phyloP scores from a whole-genome alignment of 2,888 invertebrate genomes.

The Resseliella maxima region DNA sequence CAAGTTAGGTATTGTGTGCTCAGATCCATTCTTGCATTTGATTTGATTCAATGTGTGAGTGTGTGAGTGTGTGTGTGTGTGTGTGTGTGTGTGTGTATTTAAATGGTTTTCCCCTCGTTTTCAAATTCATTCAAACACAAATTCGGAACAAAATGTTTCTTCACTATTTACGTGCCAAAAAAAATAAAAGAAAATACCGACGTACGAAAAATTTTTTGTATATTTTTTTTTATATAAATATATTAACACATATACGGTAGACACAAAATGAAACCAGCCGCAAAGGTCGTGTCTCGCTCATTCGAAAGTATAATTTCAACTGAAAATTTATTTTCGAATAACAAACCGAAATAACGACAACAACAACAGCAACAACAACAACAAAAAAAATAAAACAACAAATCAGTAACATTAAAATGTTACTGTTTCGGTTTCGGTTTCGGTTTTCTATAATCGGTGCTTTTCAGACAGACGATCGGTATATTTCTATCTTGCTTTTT shows the following conservation, averaged over 20 bases:
- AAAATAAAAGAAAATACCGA: too few relatives aligned
- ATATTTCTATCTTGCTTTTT: neutral
- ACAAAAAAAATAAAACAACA: neutral
- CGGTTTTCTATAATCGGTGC: conserved; percentile 12
- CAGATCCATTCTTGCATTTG: neutral
- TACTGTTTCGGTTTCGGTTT: too few relatives aligned
- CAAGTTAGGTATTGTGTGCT: neutral
- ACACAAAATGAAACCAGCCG: neutral
- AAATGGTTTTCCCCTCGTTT: neutral
- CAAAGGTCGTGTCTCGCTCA: conserved; percentile 5
- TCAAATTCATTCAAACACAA: neutral
- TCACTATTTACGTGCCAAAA: neutral
- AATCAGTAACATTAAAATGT: conserved; percentile 39
- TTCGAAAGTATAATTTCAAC: conserved; percentile 53
- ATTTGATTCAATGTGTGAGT: too few relatives aligned
- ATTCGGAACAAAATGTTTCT: neutral
- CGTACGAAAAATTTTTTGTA: neutral
- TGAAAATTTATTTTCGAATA: conserved; percentile 27
- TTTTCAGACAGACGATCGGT: neutral
- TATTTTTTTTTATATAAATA: neutral
- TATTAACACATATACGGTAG: neutral
- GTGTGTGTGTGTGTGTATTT: too few relatives aligned
- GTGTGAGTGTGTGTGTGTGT: neutral
- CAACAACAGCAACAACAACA: too few relatives aligned
- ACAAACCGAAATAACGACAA: neutral